phyloP scores from a whole-genome alignment of 1,140 invertebrate species.

The Holotrichia oblita region DNA sequence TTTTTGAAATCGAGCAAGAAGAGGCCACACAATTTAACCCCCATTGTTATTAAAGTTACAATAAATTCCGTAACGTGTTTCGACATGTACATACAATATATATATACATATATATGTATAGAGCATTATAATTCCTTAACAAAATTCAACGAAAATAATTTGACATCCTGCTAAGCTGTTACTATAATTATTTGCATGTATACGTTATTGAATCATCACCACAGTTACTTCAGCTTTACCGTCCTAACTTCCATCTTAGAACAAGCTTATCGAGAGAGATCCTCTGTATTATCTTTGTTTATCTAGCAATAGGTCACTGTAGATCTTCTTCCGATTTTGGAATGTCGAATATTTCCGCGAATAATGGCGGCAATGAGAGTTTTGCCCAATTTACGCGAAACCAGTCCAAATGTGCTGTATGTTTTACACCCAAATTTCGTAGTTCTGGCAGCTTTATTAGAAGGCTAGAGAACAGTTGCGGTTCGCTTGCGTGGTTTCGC shows the following conservation, averaged over 20 bases:
- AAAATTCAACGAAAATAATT: neutral
- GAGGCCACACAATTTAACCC: too few relatives aligned
- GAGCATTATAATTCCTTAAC: neutral
- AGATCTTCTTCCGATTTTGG: conserved; percentile 86
- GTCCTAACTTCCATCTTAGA: neutral
- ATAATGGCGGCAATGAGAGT: conserved; percentile 88
- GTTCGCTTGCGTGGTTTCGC: conserved; percentile 58
- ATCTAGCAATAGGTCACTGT: conserved; percentile 62
- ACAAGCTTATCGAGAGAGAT: neutral
- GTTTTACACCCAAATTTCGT: conserved; percentile 81
- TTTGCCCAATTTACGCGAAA: conserved; percentile 89
- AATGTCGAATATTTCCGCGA: conserved; percentile 98
- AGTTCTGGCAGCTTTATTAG: conserved; percentile 83
- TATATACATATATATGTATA: neutral
- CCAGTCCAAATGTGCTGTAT: conserved; percentile 89
- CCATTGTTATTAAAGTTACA: too few relatives aligned
- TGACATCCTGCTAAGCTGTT: conserved; percentile 11
- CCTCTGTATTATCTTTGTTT: conserved; percentile 22
- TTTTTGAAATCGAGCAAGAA: too few relatives aligned
- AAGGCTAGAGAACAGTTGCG: conserved; percentile 73
- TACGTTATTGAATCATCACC: neutral
- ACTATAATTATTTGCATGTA: conserved; percentile 27
- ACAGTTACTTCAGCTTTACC: neutral
- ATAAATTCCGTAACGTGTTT: conserved; percentile 30
- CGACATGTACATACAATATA: conserved; percentile 24